These are phyloP conservation scores for Antheraea yamamai DNA, from an alignment of 2,888 invertebrate species.

Conservation along the genomic window DNA sequence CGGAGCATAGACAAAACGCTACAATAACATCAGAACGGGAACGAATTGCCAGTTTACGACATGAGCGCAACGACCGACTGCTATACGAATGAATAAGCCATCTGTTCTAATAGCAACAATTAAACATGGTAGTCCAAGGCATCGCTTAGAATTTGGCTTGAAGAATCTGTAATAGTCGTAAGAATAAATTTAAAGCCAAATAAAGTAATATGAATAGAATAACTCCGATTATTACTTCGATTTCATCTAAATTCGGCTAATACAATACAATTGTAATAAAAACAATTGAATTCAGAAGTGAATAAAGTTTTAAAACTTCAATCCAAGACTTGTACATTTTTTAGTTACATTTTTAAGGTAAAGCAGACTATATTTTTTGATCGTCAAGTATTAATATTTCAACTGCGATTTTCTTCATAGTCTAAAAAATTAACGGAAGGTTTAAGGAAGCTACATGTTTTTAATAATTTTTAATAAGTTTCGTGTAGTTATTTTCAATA, in stretches of 20 bases:
- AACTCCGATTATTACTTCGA: no score
- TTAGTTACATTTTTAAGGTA: background rate
- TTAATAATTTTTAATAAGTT: background rate
- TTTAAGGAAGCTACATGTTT: background rate
- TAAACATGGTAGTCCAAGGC: slow-evolving; percentile 74
- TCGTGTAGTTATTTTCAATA: background rate
- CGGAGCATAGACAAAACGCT: slow-evolving; percentile 81
- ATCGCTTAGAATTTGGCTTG: slow-evolving; percentile 62
- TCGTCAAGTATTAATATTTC: background rate
- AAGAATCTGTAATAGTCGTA: slow-evolving; percentile 54
- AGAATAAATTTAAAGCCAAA: background rate
- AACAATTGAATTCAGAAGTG: background rate
- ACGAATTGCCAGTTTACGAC: slow-evolving; percentile 81
- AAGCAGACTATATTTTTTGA: background rate
- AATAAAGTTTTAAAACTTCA: no score
- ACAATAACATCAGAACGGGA: slow-evolving; percentile 82
- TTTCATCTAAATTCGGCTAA: background rate
- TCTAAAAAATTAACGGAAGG: background rate
- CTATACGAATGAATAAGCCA: slow-evolving; percentile 83
- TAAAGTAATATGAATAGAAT: no score
- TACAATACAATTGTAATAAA: no score
- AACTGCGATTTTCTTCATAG: background rate
- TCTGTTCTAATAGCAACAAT: slow-evolving; percentile 81
- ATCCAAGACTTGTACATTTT: background rate
- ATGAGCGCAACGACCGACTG: slow-evolving; percentile 78